Conservation (phyloP, 2,113 vertebrate genomes). For the Pelecanoides urinatrix region DNA sequence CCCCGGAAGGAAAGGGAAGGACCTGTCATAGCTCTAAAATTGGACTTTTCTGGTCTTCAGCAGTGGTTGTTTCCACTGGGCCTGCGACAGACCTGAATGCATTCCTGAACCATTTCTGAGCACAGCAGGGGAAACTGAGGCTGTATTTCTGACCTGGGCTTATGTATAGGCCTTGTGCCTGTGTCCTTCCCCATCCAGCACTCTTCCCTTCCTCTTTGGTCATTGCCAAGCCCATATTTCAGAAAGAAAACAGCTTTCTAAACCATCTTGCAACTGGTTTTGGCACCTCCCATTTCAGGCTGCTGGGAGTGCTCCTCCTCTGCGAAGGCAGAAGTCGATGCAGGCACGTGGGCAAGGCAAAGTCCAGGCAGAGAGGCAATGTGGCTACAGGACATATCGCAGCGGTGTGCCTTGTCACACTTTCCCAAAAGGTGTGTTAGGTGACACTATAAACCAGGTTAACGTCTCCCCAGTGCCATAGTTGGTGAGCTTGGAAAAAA, state of each 20-base stretch:
- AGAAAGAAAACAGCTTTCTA: not conserved
- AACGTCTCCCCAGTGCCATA: not conserved
- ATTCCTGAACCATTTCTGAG: not conserved
- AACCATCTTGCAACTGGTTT: not conserved
- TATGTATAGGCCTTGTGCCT: not conserved
- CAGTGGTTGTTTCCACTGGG: not conserved
- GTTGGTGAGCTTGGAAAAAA: not conserved
- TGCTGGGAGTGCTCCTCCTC: accelerated
- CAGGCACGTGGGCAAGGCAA: not conserved
- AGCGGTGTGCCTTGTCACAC: not conserved
- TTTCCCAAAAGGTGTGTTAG: not conserved
- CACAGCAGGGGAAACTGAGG: not conserved
- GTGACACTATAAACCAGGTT: not conserved
- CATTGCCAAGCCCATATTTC: not conserved
- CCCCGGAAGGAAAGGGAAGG: conserved; percentile 17
- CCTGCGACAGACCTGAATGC: not conserved
- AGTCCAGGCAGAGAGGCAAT: not conserved
- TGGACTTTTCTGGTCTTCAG: not conserved
- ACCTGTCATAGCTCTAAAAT: conserved; percentile 29
- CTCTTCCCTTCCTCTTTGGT: not conserved
- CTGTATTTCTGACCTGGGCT: not conserved
- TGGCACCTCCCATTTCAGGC: not conserved
- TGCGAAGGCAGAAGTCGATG: not conserved
- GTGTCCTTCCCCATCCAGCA: not conserved
- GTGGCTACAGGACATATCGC: not conserved